A percentile compares a stretch with the other conserved stretches of the same genome.
These are phyloP conservation scores for Drosophila atroscutellata DNA, from an alignment of 2,888 invertebrate species.

Conservation along the genomic window DNA sequence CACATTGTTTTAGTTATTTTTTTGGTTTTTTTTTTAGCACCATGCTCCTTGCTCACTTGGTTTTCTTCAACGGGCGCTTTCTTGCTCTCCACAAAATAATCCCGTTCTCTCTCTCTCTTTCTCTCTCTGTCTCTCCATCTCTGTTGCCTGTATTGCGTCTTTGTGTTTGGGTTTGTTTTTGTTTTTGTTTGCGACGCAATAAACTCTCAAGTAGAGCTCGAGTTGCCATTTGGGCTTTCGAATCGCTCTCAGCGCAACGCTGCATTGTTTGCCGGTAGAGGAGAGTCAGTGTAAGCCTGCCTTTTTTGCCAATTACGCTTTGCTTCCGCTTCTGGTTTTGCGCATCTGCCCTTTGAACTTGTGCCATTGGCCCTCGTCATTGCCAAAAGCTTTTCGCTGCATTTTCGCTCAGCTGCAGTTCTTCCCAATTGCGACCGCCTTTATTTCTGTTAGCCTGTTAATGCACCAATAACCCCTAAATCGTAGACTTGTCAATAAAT, in stretches of 20 bases:
- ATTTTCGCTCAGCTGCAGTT: not conserved
- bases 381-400: slow-evolving; percentile 21
- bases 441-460: not conserved
- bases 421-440: slow-evolving; percentile 2
- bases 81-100: slow-evolving; percentile 2
- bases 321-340: slow-evolving; percentile 45
- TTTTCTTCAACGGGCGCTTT: slow-evolving; percentile 14
- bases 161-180: slow-evolving; percentile 12
- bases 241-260: slow-evolving; percentile 5
- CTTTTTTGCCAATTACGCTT: slow-evolving; percentile 37
- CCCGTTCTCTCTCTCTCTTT: not conserved
- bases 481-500: not conserved
- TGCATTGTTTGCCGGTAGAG: slow-evolving; percentile 17
- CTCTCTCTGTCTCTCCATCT: not conserved
- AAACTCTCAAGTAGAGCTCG: slow-evolving; percentile 43
- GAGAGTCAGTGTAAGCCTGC: slow-evolving; percentile 2
- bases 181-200: slow-evolving; percentile 28
- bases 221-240: slow-evolving; percentile 14
- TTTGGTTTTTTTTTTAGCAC: slow-evolving; percentile 22
- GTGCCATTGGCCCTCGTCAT: slow-evolving; percentile 26
- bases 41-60: slow-evolving; percentile 44
- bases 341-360: slow-evolving; percentile 32
- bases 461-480: not conserved
- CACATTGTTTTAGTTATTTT: slow-evolving; percentile 29
- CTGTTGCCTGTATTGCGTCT: not conserved